Conservation (phyloP, 2,113 vertebrate species). For the Perca fluviatilis region DNA sequence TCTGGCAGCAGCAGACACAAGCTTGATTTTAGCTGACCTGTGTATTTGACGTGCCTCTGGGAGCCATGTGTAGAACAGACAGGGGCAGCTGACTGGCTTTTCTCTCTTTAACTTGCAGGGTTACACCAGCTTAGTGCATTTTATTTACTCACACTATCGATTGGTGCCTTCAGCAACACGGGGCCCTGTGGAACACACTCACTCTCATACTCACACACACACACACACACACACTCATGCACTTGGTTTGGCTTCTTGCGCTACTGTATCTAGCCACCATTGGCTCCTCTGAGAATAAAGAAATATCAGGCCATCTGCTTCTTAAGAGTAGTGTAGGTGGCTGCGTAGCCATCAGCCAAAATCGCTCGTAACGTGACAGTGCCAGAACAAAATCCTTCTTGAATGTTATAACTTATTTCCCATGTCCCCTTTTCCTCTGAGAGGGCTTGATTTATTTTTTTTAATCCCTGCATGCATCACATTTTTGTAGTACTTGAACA, state of each 20-base stretch:
- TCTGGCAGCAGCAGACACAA: conserved; percentile 46
- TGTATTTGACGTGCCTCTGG: conserved; percentile 60
- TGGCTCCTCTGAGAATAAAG: conserved; percentile 48
- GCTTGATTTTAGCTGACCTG: conserved; percentile 59
- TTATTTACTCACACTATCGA: conserved; percentile 84
- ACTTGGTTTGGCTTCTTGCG: conserved; percentile 39
- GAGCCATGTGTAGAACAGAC: conserved; percentile 70
- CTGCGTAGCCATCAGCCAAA: conserved; percentile 41
- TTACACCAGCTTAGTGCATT: conserved; percentile 83
- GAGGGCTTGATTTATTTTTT: conserved; percentile 17
- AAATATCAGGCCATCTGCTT: conserved; percentile 70
- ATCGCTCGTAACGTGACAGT: conserved; percentile 6
- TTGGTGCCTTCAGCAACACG: conserved; percentile 80
- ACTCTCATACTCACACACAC: conserved; percentile 19
- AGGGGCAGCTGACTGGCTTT: conserved; percentile 72
- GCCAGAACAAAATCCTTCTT: conserved; percentile 32
- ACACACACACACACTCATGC: conserved; percentile 31
- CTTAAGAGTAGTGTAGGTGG: conserved; percentile 54
- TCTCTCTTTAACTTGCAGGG: conserved; percentile 80
- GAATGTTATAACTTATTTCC: conserved; percentile 18
- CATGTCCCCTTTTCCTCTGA: background rate
- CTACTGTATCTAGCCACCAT: conserved; percentile 56
- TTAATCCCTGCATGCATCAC: conserved; percentile 1
- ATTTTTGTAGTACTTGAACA: conserved; percentile 41
- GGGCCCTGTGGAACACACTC: conserved; percentile 62